Evolutionary conservation across 2,888 invertebrate genomes (phyloP).

Genomic region (Geophilus truncorum): DNA sequence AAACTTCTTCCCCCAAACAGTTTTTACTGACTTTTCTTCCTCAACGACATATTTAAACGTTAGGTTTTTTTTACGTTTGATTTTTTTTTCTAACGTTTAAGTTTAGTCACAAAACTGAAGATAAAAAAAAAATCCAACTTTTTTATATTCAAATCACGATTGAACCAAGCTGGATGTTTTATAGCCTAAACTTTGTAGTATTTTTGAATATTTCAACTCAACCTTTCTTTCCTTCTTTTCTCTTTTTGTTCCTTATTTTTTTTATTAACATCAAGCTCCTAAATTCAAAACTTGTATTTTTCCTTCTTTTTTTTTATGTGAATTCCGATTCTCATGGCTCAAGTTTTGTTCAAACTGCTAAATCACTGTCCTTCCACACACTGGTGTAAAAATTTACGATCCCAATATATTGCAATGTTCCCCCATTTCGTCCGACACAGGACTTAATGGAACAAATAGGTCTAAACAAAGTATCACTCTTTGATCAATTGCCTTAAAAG

Average conservation of each 20-base stretch:
- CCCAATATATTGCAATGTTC: conserved; percentile 3
- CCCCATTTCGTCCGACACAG: neutral
- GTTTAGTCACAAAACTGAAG: too few species aligned
- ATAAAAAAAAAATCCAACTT: neutral
- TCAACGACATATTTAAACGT: too few species aligned
- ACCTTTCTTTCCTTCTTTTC: neutral
- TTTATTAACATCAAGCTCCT: neutral
- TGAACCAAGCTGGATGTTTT: neutral
- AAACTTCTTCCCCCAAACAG: neutral
- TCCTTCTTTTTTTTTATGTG: neutral
- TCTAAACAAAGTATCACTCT: neutral
- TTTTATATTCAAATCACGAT: conserved; percentile 2
- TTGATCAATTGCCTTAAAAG: neutral
- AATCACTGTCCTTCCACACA: conserved; percentile 18
- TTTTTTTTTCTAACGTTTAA: too few species aligned
- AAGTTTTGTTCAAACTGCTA: conserved; percentile 27
- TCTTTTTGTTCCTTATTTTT: neutral
- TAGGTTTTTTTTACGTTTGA: too few species aligned
- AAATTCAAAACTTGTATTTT: neutral
- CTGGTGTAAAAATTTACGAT: conserved; percentile 22
- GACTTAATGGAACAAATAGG: neutral
- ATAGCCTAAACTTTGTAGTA: conserved; percentile 10
- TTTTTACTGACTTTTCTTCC: too few species aligned
- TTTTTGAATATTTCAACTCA: neutral
- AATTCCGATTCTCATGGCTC: conserved; percentile 13